Percentiles rank a stretch among this genome's conserved stretches.
These are phyloP conservation scores for Bos indicus DNA, from an alignment of 2,113 vertebrate genomes.

Conservation along the genomic window DNA sequence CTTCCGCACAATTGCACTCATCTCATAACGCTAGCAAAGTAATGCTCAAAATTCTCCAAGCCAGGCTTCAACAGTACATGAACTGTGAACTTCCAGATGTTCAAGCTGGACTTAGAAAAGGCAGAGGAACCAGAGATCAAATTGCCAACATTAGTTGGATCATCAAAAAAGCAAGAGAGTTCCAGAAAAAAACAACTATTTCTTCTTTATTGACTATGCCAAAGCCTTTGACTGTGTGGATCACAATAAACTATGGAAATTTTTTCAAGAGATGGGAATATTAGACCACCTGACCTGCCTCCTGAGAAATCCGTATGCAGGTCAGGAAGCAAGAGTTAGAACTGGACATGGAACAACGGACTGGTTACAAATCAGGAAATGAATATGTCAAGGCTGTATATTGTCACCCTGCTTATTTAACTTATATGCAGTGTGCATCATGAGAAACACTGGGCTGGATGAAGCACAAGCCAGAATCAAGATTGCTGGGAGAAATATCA, in stretches of 20 bases:
- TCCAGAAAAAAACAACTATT: not conserved
- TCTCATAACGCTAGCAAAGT: not conserved
- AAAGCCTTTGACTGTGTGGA: not conserved
- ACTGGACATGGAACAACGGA: not conserved
- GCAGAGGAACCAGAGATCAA: not conserved
- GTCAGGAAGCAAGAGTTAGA: not conserved
- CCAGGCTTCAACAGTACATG: not conserved
- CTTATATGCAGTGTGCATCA: not conserved
- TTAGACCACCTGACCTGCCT: not conserved
- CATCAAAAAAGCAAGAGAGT: not conserved
- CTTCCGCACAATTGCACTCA: not conserved
- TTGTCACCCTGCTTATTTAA: not conserved
- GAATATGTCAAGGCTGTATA: not conserved
- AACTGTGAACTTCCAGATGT: not conserved
- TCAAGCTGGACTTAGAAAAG: not conserved
- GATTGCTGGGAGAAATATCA: not conserved
- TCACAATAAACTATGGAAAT: not conserved
- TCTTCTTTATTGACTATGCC: not conserved
- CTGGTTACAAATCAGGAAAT: not conserved
- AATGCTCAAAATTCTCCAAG: not conserved
- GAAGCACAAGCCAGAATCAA: not conserved
- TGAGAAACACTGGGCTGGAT: not conserved
- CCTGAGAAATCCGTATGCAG: not conserved
- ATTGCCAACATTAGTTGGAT: accelerated
- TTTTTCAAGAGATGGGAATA: not conserved